Evolutionary conservation across 1,140 invertebrate species (phyloP), one percentile per base, ranked within the genome.

Genomic region (Helicoverpa armigera): DNA sequence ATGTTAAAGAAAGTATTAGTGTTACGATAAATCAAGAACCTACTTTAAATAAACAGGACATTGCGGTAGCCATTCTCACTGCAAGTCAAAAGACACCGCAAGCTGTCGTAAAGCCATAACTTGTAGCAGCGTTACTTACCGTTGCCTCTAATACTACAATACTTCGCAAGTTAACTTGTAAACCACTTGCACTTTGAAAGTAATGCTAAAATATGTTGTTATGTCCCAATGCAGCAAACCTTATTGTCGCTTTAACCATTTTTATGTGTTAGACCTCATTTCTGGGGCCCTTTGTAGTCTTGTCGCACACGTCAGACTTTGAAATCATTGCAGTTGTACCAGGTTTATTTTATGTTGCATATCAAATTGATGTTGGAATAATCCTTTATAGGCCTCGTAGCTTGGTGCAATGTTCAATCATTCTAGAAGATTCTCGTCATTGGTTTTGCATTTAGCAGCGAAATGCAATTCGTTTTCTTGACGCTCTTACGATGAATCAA

Each of bases 191-290:
- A 69, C 50, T 69, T 69, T 11, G 65, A 69, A 43, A 69, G 65
- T 43, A 69, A 69, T 43, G 43, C 43, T 69, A 69, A 69, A 69
- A 69, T 69, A 69, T 69, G 65, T 50, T 4, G 65, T 18, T 69
- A 69, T 69, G 48, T 51, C 65, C 50, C 65, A 43, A 43, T 9
- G 35, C 4, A 1, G 7, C 35, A 3, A 69, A 69, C 65, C 16
- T 69, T 50, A 69, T 69, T 69, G 65, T 69, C 43, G 50, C 12
- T 50, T 69, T 43, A 69, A 69, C 12, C 11, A 23, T 50, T 69
- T 69, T 69, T 69, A 50, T 50, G 35, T 48, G 43, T 43, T 69
- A 69, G 65, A 13, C 65, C 65, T 69, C 65, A 13, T 69, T 11
- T 50, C 16, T 23, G 9, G 43, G 50, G 65, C 65, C 65, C 13